Evolutionary conservation across 2,888 invertebrate genomes (phyloP), one percentile per base, ranked within the genome.

Genomic region (Monoplex corrugatus): DNA sequence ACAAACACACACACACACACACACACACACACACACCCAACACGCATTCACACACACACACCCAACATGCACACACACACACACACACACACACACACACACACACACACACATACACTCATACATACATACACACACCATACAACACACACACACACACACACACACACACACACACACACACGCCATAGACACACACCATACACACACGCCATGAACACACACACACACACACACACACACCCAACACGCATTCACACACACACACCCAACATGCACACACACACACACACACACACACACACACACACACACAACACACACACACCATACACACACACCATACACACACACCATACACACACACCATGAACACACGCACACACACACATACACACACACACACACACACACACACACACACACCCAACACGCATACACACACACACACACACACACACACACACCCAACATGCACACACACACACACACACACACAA

Each of bases 111-210:
- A n/a, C 13, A 23, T 57, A 28, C 10, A 10, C 10, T 16, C n/a
- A 3, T n/a, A 72, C n/a, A 28, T 28, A 72, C 72, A 28, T 32
- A 72, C n/a, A n/a, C n/a, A n/a, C n/a, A n/a, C n/a, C n/a, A n/a
- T n/a, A n/a, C n/a, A n/a, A n/a, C 72, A 28, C n/a, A 72, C 72
- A 28, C n/a, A 72, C 72, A 28, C 72, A 72, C n/a, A 28, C 72
- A 72, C n/a, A 72, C 72, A 72, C n/a, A 72, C 72, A 72, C 72
- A 72, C n/a, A 72, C 72, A 28, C 72, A 72, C 72, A 28, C 72
- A 72, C 72, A 28, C n/a, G n/a, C 8, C 72, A 28, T 32, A 72
- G 13, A 28, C 72, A 72, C n/a, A 28, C 72, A 72, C n/a, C n/a
- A 72, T 28, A 72, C 72, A 72, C n/a, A 72, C 72, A 72, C 72